Conservation (phyloP, 2,113 vertebrate species). For the Ivindomyrus marchei region DNA sequence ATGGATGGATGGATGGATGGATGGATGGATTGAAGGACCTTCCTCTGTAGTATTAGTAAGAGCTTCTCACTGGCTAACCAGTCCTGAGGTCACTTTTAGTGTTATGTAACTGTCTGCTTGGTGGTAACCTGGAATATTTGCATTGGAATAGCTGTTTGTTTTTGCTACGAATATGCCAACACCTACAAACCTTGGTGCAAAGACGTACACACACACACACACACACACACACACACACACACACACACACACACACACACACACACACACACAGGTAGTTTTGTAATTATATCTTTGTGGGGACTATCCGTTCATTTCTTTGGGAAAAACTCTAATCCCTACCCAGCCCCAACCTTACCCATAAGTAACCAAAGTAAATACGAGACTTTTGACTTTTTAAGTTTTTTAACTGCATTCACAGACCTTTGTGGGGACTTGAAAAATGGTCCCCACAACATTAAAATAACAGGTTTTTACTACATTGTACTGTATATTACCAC, state of each 20-base stretch:
- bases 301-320: too few species aligned
- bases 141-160: constrained; percentile 11
- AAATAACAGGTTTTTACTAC: too few species aligned
- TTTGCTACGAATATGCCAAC: not conserved
- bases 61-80: not conserved
- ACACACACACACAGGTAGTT: too few species aligned
- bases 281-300: too few species aligned
- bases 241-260: not conserved
- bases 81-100: not conserved
- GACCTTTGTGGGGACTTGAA: too few species aligned
- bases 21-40: not conserved
- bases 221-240: not conserved
- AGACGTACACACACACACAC: not conserved
- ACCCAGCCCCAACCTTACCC: too few species aligned
- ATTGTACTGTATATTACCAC: too few species aligned
- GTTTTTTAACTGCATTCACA: too few species aligned
- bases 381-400: too few species aligned
- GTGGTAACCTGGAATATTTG: not conserved
- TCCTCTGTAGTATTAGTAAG: not conserved
- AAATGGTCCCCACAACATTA: too few species aligned
- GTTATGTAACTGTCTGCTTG: not conserved
- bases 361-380: too few species aligned
- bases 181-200: not conserved
- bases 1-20: not conserved
- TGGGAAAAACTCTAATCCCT: too few species aligned